Percentiles rank a stretch among this genome's conserved stretches.
Conservation (phyloP, 2,113 vertebrate genomes). For the Brevimyrus niger region DNA sequence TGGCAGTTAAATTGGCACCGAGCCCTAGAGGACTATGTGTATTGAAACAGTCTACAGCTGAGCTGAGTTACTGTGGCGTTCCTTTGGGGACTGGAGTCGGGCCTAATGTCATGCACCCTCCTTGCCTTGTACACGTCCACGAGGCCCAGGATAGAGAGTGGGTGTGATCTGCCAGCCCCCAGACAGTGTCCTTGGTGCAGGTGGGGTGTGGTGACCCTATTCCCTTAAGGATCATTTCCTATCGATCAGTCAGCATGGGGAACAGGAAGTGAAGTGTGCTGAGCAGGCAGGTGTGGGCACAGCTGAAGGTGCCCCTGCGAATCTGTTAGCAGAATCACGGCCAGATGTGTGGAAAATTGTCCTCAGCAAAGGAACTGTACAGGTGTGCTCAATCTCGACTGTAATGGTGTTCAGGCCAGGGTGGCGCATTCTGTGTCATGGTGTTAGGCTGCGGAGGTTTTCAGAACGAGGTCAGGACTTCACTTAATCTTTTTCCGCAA, state of each 20-base stretch:
- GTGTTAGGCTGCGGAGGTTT: neutral
- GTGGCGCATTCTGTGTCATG: neutral
- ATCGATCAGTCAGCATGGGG: neutral
- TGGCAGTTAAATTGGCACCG: neutral
- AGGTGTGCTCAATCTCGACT: neutral
- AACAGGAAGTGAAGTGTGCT: neutral
- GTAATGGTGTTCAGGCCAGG: neutral
- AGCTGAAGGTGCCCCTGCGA: neutral
- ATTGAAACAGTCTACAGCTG: neutral
- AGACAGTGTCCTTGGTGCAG: neutral
- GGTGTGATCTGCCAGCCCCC: neutral
- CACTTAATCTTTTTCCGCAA: neutral
- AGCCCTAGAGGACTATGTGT: neutral
- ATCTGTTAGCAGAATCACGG: neutral
- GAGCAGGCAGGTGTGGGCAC: neutral
- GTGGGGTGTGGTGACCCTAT: neutral
- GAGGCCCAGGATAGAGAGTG: neutral
- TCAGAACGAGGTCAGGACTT: neutral
- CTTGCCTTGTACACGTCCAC: neutral
- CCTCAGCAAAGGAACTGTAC: neutral
- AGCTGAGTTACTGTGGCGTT: neutral
- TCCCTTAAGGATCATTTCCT: neutral
- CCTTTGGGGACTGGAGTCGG: neutral
- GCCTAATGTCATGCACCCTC: neutral
- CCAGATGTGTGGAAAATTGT: neutral